Evolutionary conservation across 2,888 invertebrate species (phyloP).

Genomic region (Hypomecis atomaria): DNA sequence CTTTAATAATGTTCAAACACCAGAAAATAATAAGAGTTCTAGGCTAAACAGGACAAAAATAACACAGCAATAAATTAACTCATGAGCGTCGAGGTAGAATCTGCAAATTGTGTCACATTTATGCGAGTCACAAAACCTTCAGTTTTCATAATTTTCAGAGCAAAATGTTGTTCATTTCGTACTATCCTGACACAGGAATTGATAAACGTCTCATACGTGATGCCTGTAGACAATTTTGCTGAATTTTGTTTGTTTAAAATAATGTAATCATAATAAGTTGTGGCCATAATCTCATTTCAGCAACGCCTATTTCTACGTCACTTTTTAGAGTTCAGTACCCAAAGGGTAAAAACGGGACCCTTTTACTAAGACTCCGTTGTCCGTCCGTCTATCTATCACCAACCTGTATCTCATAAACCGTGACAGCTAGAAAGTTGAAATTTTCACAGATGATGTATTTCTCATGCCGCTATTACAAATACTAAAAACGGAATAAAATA

Average conservation of each 20-base stretch:
- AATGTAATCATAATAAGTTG: too few relatives aligned
- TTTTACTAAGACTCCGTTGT: too few relatives aligned
- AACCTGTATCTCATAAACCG: too few relatives aligned
- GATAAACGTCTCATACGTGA: slow-evolving; percentile 26
- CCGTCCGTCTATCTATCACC: too few relatives aligned
- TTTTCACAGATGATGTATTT: too few relatives aligned
- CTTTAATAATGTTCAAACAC: neutral
- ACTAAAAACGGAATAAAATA: too few relatives aligned
- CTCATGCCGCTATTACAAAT: too few relatives aligned
- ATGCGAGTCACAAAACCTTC: slow-evolving; percentile 18
- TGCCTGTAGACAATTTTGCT: slow-evolving; percentile 4
- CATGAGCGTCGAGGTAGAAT: neutral
- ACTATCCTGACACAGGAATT: slow-evolving; percentile 13
- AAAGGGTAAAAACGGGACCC: too few relatives aligned
- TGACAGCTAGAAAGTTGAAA: too few relatives aligned
- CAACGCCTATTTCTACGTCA: too few relatives aligned
- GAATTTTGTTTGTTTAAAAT: slow-evolving; percentile 4
- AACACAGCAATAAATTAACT: slow-evolving; percentile 10
- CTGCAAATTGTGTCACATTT: slow-evolving; percentile 17
- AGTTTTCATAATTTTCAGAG: slow-evolving; percentile 23
- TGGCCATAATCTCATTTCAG: too few relatives aligned
- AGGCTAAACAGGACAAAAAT: slow-evolving; percentile 5
- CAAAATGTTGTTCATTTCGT: slow-evolving; percentile 24
- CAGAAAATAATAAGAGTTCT: neutral
- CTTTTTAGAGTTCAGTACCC: too few relatives aligned